Evolutionary conservation across 2,797 vertebrate genomes (phyloP).

Genomic region (Lateolabrax maculatus): DNA sequence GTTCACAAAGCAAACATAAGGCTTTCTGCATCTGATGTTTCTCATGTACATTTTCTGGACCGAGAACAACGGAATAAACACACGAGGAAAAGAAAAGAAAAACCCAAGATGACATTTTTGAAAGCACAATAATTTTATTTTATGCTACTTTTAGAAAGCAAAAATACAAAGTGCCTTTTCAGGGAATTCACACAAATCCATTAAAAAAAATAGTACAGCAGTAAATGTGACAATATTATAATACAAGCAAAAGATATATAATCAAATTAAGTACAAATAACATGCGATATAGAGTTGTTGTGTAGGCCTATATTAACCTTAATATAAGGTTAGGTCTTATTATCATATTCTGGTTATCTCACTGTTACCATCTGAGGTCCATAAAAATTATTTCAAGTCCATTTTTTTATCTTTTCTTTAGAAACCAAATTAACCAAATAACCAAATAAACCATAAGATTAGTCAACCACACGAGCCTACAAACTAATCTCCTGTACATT

Average conservation of each 20-base stretch:
- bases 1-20: neutral
- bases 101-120: neutral
- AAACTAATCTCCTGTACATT: neutral
- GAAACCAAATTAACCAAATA: neutral
- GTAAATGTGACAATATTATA: slow-evolving; percentile 5
- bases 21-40: neutral
- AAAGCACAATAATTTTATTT: slow-evolving; percentile 31
- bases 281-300: slow-evolving; percentile 13
- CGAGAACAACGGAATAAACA: neutral
- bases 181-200: neutral
- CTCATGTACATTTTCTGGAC: neutral
- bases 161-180: neutral
- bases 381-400: slow-evolving; percentile 3
- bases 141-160: neutral
- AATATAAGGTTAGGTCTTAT: slow-evolving; percentile 29
- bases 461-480: neutral
- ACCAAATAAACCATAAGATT: neutral
- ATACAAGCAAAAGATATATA: neutral
- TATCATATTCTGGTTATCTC: neutral
- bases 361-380: neutral
- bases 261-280: neutral
- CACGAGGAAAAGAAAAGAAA: neutral
- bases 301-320: slow-evolving; percentile 40
- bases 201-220: slow-evolving; percentile 26
- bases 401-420: neutral